Base-by-base conservation (phyloP, 2,797 vertebrate genomes). In the Nyctibius grandis region DNA sequence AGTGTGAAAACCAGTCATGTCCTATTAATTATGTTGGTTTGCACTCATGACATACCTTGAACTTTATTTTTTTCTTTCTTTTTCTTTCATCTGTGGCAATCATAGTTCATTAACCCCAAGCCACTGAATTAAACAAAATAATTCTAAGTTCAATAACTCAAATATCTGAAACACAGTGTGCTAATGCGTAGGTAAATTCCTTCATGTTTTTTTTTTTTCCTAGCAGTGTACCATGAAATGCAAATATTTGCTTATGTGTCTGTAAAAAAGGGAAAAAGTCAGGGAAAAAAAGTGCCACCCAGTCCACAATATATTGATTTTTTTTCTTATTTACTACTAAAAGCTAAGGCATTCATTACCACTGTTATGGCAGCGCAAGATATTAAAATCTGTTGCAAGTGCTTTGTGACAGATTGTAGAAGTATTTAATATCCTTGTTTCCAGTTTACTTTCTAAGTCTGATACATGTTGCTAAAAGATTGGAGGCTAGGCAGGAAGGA, bases 351-450 rank as follows among this genome's bases (percentile, higher is more conserved):
- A 87, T 34, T 91, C 31, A 70, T 72, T 48, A 59, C 15, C 34
- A 33, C 25, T 65, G 28, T 61, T 82, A 40, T 36, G 18, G 25
- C 42, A 94, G 21, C 11, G 1, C 13, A 91, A 91, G n/a, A 44
- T 94, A 79, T 61, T 50, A 54, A 47, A 91, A 94, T 91, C 63
- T 64, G 38, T 50, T 84, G 22, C 63, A 54, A 70, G 23, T 83
- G 22, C 25, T 72, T 80, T 60, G 40, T 74, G 72, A 77, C 91
- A 95, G 89, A 91, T 94, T 91, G 79, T n/a, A 91, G 56, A 79
- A 93, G 48, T 67, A 83, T 80, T 84, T 88, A 77, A 64, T 53
- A 42, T 0, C 12, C 38, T 25, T 80, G 38, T 70, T 96, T 85
- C n/a, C 11, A 56, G n/a, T 80, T 85, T 83, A 47, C 26, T 80